Evolutionary conservation across 2,888 invertebrate genomes (phyloP).

Genomic region (Neoitamus cyanurus): DNA sequence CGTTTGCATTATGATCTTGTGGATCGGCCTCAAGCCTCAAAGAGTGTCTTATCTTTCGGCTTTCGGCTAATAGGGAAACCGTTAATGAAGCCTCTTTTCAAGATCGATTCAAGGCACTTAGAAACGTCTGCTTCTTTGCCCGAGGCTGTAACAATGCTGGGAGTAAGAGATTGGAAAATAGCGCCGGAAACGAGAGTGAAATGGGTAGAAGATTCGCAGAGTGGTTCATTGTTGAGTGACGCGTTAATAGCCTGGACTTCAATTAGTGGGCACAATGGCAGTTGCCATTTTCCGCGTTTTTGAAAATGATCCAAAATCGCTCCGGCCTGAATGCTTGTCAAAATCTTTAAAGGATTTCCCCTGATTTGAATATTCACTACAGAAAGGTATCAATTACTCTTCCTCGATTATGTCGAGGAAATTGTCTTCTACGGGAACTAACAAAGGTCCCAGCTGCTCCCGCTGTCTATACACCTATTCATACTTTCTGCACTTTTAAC

Average conservation of each 20-base stretch:
- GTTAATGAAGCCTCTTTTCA: slow-evolving; percentile 10
- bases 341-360: neutral
- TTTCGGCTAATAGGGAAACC: neutral
- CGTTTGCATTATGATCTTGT: slow-evolving; percentile 8
- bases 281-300: neutral
- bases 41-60: neutral
- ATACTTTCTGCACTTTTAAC: neutral
- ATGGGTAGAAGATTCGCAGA: neutral
- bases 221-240: neutral
- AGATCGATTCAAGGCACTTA: neutral
- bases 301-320: neutral
- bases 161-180: neutral
- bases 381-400: neutral
- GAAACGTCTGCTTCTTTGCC: neutral
- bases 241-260: neutral
- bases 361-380: neutral
- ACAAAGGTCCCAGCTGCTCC: neutral
- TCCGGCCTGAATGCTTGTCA: neutral
- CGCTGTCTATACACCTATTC: neutral
- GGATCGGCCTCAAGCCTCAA: neutral
- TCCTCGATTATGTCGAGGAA: neutral
- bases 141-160: slow-evolving; percentile 12
- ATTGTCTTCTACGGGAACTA: neutral
- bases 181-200: neutral
- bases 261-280: neutral